Evolutionary conservation across 2,797 vertebrate genomes (phyloP), one percentile per base, ranked within the genome.

Genomic region (Esox lucius): DNA sequence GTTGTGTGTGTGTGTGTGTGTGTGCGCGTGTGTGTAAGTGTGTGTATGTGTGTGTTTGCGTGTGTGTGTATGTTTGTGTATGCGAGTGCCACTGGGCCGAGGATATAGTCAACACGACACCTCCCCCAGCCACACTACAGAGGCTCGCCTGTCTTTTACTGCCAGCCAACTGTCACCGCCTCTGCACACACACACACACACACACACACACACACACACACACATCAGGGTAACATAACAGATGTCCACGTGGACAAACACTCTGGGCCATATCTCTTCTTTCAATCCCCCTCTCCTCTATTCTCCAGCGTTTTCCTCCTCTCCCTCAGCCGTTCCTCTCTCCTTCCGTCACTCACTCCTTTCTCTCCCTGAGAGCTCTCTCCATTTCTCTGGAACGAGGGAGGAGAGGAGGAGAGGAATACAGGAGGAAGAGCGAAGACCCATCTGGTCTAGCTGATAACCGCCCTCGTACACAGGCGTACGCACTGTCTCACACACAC

Each of bases 131-230:
- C n/a, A 56, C 53, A 5, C 53, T n/a, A 17, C 53, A 56, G 17
- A 17, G 53, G 19, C 42, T 46, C 46, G 53, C 17, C 53, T 17
- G 6, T n/a, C 53, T 56, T 56, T 56, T 17, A 56, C 53, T 56
- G 53, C n/a, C 3, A 17, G 53, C 53, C 53, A 56, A 56, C 53
- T 56, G 53, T 56, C 53, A 56, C 4, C 53, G 53, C 53, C 16
- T n/a, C 16, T n/a, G 53, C 53, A 56, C 53, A 19, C 53, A 56
- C 53, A 19, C 53, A 56, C 53, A 9, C 53, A 19, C 53, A 1
- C 53, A 53, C 49, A 53, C 49, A 53, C 49, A 39, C n/a, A n/a
- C n/a, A 56, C 53, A 66, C 31, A 66, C 22, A 66, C 64, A 28
- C 22, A 66, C 64, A 66, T 66, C 31, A 66, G 13, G 24, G 53